Evolutionary conservation across 35 echinoderm and acorn worm species (phyloP).

Genomic region (Antedon bifida): DNA sequence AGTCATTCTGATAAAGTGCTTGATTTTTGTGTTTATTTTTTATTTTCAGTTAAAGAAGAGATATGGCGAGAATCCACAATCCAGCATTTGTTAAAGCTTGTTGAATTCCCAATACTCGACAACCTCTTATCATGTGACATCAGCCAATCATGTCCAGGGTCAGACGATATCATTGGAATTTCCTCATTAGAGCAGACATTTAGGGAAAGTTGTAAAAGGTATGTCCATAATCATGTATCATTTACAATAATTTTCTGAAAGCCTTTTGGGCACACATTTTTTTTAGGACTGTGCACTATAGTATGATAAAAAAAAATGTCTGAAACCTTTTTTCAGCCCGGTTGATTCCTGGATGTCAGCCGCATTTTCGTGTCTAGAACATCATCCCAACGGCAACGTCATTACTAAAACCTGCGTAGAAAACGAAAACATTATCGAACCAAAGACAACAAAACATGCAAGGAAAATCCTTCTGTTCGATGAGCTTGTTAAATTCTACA

Average conservation of each 20-base stretch:
- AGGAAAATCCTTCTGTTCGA: conserved; percentile 73
- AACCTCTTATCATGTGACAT: conserved; percentile 44
- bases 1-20: no score
- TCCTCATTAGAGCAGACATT: neutral
- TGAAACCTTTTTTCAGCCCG: no score
- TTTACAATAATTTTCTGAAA: no score
- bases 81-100: conserved; percentile 64
- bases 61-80: conserved; percentile 76
- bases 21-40: no score
- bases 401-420: conserved; percentile 40
- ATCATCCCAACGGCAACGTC: conserved; percentile 38
- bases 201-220: neutral
- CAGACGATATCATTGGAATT: neutral
- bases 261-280: no score
- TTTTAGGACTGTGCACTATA: no score
- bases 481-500: conserved; percentile 39
- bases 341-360: conserved; percentile 77
- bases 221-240: no score
- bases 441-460: conserved; percentile 21
- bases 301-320: no score
- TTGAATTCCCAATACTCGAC: conserved; percentile 73
- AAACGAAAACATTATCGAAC: conserved; percentile 9
- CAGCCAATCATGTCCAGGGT: neutral
- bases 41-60: conserved; percentile 37
- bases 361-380: conserved; percentile 52